These are phyloP conservation scores for Drosophila nigritarsus DNA, from an alignment of 2,888 invertebrate genomes.

Conservation along the genomic window DNA sequence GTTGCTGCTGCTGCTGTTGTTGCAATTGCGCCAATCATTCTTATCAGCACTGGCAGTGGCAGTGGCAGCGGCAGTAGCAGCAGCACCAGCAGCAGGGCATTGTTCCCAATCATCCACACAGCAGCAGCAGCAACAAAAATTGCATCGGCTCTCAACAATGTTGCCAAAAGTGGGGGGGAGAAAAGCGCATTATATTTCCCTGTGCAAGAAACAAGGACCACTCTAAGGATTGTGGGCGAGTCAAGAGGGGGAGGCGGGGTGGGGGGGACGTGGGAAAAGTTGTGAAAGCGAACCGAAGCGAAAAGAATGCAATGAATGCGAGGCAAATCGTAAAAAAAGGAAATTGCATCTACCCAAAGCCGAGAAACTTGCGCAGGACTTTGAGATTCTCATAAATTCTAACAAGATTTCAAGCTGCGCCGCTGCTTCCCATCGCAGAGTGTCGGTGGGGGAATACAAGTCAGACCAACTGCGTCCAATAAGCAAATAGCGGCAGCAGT, in stretches of 20 bases:
- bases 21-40: conserved; percentile 71
- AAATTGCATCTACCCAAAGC: conserved; percentile 80
- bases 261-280: conserved; percentile 37
- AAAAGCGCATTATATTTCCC: conserved; percentile 69
- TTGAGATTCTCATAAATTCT: conserved; percentile 80
- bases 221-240: conserved; percentile 3
- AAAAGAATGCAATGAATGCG: conserved; percentile 68
- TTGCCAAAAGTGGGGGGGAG: conserved; percentile 61
- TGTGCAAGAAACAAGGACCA: conserved; percentile 44
- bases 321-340: conserved; percentile 74
- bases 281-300: conserved; percentile 62
- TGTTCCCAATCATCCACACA: conserved; percentile 59
- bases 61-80: conserved; percentile 11
- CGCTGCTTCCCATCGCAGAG: conserved; percentile 31
- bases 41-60: conserved; percentile 70
- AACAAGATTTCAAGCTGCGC: conserved; percentile 80
- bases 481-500: conserved; percentile 66
- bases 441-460: conserved; percentile 8
- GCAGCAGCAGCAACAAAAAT: conserved; percentile 42
- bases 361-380: conserved; percentile 78
- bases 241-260: not conserved
- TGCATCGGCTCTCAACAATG: conserved; percentile 65
- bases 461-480: conserved; percentile 56
- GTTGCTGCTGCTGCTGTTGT: conserved; percentile 27
- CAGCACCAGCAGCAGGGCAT: conserved; percentile 20